Evolutionary conservation across 1,140 invertebrate species (phyloP), one percentile per base, ranked within the genome.

Genomic region (Asbolus verrucosus): DNA sequence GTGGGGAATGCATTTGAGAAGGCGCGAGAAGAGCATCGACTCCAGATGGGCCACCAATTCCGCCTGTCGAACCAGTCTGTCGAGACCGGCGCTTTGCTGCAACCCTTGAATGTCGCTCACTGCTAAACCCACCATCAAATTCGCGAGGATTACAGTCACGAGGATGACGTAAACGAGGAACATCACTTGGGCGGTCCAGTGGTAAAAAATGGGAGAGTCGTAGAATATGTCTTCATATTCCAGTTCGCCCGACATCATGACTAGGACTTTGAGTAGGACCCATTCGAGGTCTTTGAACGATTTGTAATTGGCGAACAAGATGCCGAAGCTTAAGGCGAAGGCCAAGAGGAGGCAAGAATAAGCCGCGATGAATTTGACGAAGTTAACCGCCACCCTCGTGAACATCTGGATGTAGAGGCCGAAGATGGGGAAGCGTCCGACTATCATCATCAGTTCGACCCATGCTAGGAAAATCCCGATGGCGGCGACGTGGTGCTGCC

Each of bases 371-470:
- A 94, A 94, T 76, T 92, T 92, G n/a, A 88, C 87, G 78, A 94
- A 94, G 77, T 94, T 94, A 0, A 92, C 84, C 1, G 92, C 88
- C 18, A 93, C 92, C 85, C 87, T 92, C 4, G 90, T 91, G 75
- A 94, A 92, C 92, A 94, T 94, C 81, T 94, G 92, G 1, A 94
- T 89, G 73, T 94, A 94, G 1, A 94, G 82, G 0, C 93, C 93
- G 77, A 94, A 93, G 73, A 91, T 90, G 39, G 93, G 93, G 82
- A 94, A 94, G 60, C 92, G 83, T 6, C 92, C 92, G 6, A 94
- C 89, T 18, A 94, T 87, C 84, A 94, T 89, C 88, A 94, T 92
- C 2, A 94, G 79, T 75, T 94, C 90, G 9, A 93, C 76, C 92
- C 92, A 94, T 8, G 89, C 88, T 3, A 93, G 80, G 21, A 94